Base-by-base conservation (phyloP, 1,140 invertebrate genomes). In the Drosophila simulans region DNA sequence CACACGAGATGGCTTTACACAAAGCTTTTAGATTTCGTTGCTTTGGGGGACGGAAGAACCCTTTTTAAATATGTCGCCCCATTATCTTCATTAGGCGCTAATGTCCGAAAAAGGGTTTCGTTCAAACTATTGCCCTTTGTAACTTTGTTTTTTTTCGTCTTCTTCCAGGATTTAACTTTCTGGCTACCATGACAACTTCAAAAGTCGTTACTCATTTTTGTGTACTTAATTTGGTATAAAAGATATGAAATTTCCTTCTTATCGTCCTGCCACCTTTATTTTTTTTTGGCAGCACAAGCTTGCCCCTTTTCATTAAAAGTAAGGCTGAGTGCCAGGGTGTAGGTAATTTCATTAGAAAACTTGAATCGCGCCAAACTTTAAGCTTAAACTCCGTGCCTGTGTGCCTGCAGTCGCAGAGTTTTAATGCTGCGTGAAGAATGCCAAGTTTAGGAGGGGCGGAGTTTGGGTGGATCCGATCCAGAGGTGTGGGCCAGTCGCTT, bases 321-420 rank as follows among this genome's bases (percentile, higher is more conserved):
- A 63, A 71, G 73, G 37, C 51, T 63, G 65, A 74, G 59, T 31
- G 66, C 66, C 52, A 76, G 48, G 77, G 80, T 88, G 88, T 78
- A 88, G 83, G 89, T 91, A 91, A 91, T 91, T 91, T 91, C 89
- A 91, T 91, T 91, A 91, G 85, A 83, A 91, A 91, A 91, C 89
- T 91, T 91, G 89, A 89, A 82, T 74, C 80, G 80, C 90, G 89
- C 77, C 89, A 91, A 91, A 91, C 80, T 91, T 91, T 91, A 91
- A 91, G 83, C 84, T 84, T 80, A 77, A 85, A 84, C 81, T 77
- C 54, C 39, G 46, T 48, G 45, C 42, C 27, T 8, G 35, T 54
- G 54, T 13, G 65, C 46, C 65, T 62, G 83, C 83, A 79, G 66
- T 77, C 66, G 72, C 78, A 77, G 84, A 89, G 89, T 88, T 89